Evolutionary conservation across 2,888 invertebrate genomes (phyloP).

Genomic region (Cataglyphis cursor): DNA sequence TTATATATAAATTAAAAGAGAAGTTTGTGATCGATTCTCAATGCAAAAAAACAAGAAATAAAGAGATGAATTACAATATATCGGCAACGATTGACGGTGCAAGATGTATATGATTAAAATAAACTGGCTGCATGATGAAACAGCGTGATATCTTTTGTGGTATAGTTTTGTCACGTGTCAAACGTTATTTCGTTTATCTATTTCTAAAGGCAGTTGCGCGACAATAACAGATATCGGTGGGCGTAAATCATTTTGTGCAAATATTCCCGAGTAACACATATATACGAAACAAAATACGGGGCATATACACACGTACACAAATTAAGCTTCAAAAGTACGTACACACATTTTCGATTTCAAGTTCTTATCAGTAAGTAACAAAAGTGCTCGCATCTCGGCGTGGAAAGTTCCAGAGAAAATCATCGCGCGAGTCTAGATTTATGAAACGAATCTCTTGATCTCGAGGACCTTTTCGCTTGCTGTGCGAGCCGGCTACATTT

Average conservation of each 20-base stretch:
- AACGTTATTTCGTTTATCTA: not conserved
- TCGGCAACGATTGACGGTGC: not conserved
- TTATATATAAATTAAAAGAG: not conserved
- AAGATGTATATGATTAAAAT: not conserved
- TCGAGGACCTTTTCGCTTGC: constrained; percentile 25
- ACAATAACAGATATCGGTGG: constrained; percentile 28
- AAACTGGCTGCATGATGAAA: constrained; percentile 11
- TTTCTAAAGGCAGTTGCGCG: constrained; percentile 3
- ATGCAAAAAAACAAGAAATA: not conserved
- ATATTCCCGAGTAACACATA: not conserved
- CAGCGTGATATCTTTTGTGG: not conserved
- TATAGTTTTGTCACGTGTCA: constrained; percentile 3
- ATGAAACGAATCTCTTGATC: not conserved
- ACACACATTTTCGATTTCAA: not conserved
- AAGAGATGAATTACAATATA: not conserved
- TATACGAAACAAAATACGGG: not conserved
- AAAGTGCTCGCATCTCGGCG: not conserved
- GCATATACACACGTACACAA: not conserved
- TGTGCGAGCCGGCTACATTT: constrained; percentile 3
- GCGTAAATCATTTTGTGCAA: constrained; percentile 20
- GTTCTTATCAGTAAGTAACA: constrained; percentile 11
- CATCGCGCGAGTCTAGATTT: not conserved
- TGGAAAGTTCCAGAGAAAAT: constrained; percentile 20
- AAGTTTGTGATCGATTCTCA: not conserved
- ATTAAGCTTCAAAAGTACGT: not conserved